Evolutionary conservation across 2,113 vertebrate genomes (phyloP).

Genomic region (Colistium nudipinnis): DNA sequence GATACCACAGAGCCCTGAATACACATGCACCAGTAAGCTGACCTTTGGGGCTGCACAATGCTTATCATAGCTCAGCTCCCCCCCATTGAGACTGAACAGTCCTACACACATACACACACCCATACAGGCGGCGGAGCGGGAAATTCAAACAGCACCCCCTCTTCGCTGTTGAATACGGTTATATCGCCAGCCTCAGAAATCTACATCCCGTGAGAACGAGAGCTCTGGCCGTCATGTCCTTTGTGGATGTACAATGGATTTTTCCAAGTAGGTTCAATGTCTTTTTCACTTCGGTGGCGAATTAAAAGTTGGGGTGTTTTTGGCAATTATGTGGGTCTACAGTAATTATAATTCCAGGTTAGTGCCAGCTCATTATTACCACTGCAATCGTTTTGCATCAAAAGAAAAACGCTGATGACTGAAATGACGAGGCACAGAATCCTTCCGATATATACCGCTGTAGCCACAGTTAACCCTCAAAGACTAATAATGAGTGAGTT

Average conservation of each 20-base stretch:
- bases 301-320: background rate
- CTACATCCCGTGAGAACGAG: background rate
- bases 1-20: conserved; percentile 30
- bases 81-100: conserved; percentile 2
- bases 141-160: conserved; percentile 39
- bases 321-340: background rate
- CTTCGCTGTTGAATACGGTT: background rate
- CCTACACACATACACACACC: background rate
- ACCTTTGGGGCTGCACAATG: background rate
- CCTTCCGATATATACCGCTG: background rate
- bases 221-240: background rate
- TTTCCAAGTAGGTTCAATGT: background rate
- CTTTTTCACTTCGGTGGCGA: background rate
- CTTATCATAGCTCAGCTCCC: conserved; percentile 7
- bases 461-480: background rate
- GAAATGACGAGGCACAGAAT: background rate
- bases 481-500: background rate
- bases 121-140: conserved; percentile 15
- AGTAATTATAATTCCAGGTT: background rate
- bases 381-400: background rate
- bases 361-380: background rate
- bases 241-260: background rate
- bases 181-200: background rate
- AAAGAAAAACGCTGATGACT: too few relatives aligned
- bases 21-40: conserved; percentile 22